These are phyloP conservation scores for Heliconius nattereri DNA, from an alignment of 1,140 invertebrate genomes.

Conservation along the genomic window DNA sequence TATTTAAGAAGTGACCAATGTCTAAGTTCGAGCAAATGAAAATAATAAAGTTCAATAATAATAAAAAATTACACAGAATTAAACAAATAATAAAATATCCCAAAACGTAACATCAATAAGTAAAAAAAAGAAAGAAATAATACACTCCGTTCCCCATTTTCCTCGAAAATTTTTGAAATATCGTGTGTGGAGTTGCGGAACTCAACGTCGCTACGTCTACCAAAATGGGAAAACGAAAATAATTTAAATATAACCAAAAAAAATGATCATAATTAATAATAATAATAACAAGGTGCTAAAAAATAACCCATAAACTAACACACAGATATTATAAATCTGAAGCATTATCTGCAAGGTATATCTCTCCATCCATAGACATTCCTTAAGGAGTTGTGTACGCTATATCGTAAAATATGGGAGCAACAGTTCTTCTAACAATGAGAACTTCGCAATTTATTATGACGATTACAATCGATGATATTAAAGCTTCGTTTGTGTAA, in stretches of 20 bases:
- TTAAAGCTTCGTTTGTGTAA: slow-evolving; percentile 37
- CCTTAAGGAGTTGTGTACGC: slow-evolving; percentile 32
- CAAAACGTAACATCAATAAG: too few species aligned
- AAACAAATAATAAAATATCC: too few species aligned
- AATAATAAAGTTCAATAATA: too few species aligned
- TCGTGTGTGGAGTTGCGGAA: too few species aligned
- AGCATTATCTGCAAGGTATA: slow-evolving; percentile 31
- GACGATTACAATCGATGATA: slow-evolving; percentile 47
- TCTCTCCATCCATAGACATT: slow-evolving; percentile 34
- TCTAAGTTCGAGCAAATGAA: too few species aligned
- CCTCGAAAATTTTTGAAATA: too few species aligned
- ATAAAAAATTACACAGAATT: too few species aligned
- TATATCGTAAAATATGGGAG: slow-evolving; percentile 39
- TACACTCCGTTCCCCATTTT: too few species aligned
- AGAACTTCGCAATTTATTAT: slow-evolving; percentile 42
- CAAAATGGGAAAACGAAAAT: too few species aligned
- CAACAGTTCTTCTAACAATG: slow-evolving; percentile 42
- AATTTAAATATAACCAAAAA: neutral
- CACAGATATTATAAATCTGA: slow-evolving; percentile 36
- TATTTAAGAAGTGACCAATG: too few species aligned
- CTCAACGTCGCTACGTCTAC: too few species aligned
- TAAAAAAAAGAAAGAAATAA: too few species aligned
- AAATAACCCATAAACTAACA: slow-evolving; percentile 23
- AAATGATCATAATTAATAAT: neutral
- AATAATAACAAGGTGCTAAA: slow-evolving; percentile 6